Evolutionary conservation across 1,140 invertebrate genomes (phyloP).

Genomic region (Drosophila ambigua): DNA sequence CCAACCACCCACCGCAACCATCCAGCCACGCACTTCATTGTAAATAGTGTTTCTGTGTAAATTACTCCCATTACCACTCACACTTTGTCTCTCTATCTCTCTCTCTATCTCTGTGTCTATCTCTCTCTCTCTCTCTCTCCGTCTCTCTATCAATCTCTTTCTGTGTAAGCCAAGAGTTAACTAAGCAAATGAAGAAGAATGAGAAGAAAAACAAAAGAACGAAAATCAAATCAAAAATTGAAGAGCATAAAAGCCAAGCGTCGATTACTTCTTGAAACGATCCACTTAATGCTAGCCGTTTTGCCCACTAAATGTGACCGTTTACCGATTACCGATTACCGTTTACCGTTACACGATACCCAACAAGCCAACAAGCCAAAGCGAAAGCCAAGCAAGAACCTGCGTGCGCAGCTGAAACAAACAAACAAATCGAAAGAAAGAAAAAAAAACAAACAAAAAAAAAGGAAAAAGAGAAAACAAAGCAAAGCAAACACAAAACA

Average conservation of each 20-base stretch:
- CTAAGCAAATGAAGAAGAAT: background rate
- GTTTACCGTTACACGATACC: conserved; percentile 39
- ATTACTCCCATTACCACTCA: conserved; percentile 34
- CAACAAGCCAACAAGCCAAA: conserved; percentile 8
- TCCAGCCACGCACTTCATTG: conserved; percentile 56
- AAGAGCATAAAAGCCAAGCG: conserved; percentile 75
- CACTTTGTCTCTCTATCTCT: conserved; percentile 29
- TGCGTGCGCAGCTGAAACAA: conserved; percentile 47
- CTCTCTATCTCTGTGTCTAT: conserved; percentile 2
- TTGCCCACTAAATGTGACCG: conserved; percentile 45
- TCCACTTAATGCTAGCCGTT: conserved; percentile 31
- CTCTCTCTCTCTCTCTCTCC: conserved; percentile 29
- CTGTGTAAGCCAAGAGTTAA: conserved; percentile 17
- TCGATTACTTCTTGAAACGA: conserved; percentile 64
- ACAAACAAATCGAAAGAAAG: conserved; percentile 38
- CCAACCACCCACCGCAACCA: conserved; percentile 19
- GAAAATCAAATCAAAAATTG: conserved; percentile 48
- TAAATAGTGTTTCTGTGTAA: conserved; percentile 65
- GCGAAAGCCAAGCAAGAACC: conserved; percentile 1
- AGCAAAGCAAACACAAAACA: conserved; percentile 19
- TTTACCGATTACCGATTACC: conserved; percentile 35
- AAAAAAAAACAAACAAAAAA: conserved; percentile 34
- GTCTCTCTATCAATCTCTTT: conserved; percentile 21
- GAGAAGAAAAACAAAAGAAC: background rate
- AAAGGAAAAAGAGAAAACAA: conserved; percentile 34